Percentiles rank a stretch among this genome's conserved stretches.
Evolutionary conservation across 2,888 invertebrate species (phyloP).

Genomic region (Drosophila aldrichi): DNA sequence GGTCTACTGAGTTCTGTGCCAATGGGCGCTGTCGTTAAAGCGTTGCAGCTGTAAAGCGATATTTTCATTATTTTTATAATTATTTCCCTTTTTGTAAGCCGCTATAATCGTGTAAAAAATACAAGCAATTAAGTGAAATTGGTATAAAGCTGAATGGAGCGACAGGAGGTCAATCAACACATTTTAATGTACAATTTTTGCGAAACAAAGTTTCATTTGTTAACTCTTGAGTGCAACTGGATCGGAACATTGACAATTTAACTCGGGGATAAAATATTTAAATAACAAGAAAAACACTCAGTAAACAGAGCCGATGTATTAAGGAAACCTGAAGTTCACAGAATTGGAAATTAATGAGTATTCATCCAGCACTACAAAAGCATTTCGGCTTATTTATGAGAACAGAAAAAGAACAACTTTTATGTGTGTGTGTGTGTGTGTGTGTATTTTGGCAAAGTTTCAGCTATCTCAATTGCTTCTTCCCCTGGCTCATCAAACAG

Average conservation of each 20-base stretch:
- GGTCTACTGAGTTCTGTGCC: slow-evolving; percentile 21
- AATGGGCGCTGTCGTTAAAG: slow-evolving; percentile 21
- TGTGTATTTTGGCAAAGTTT: slow-evolving; percentile 10
- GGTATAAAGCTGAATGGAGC: background rate
- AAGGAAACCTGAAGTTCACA: background rate
- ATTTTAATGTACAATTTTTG: slow-evolving; percentile 10
- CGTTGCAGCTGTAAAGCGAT: slow-evolving; percentile 22
- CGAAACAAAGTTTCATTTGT: slow-evolving; percentile 4
- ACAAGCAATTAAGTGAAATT: slow-evolving; percentile 25
- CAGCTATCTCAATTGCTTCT: background rate
- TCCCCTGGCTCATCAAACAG: slow-evolving; percentile 14
- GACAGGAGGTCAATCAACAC: slow-evolving; percentile 9
- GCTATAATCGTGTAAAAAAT: slow-evolving; percentile 28
- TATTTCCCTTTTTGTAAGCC: slow-evolving; percentile 37
- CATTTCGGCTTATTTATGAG: slow-evolving; percentile 6
- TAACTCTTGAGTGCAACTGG: background rate
- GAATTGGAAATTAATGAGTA: background rate
- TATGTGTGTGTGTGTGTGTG: background rate
- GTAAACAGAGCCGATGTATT: background rate
- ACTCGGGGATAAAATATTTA: background rate
- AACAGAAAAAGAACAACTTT: slow-evolving; percentile 8
- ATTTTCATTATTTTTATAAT: slow-evolving; percentile 15
- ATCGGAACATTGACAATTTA: background rate
- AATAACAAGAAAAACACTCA: background rate
- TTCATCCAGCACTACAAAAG: background rate